These are phyloP conservation scores for Brachionus calyciflorus DNA, from an alignment of 1,140 invertebrate genomes.

Conservation along the genomic window DNA sequence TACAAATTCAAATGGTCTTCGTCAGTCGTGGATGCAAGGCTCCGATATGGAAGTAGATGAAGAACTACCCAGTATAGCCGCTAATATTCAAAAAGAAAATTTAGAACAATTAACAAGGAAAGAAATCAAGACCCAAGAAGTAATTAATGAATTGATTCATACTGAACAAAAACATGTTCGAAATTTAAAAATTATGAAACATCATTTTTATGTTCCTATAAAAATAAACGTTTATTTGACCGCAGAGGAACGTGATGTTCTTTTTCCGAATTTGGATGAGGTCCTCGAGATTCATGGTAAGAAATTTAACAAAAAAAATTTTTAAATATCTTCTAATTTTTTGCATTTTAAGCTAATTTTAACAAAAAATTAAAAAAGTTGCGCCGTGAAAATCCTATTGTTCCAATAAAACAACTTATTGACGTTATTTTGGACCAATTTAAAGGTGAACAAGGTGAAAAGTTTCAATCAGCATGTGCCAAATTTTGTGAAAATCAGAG, in stretches of 20 bases:
- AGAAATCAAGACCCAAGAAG: constrained; percentile 41
- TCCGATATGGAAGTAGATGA: constrained; percentile 46
- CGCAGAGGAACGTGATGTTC: constrained; percentile 8
- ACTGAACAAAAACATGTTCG: constrained; percentile 46
- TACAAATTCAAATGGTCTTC: no score
- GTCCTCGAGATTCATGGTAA: constrained; percentile 44
- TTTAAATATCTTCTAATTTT: neutral
- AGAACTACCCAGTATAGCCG: constrained; percentile 9
- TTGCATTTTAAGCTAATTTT: constrained; percentile 37
- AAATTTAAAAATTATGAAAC: constrained; percentile 45
- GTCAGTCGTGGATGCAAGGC: constrained; percentile 17
- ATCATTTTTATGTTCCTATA: constrained; percentile 36
- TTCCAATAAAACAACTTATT: constrained; percentile 27
- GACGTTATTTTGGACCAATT: constrained; percentile 21
- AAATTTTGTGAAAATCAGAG: constrained; percentile 46
- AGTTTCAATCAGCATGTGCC: constrained; percentile 42
- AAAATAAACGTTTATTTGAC: neutral
- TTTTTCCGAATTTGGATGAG: constrained; percentile 45
- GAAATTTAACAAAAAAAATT: neutral
- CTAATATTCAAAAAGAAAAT: neutral
- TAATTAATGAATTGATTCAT: constrained; percentile 46
- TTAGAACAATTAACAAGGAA: constrained; percentile 24
- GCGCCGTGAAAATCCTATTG: constrained; percentile 11
- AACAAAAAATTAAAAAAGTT: constrained; percentile 35
- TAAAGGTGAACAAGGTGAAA: constrained; percentile 28